These are phyloP conservation scores for Ameiurus melas DNA, from an alignment of 2,113 vertebrate genomes.

Conservation along the genomic window DNA sequence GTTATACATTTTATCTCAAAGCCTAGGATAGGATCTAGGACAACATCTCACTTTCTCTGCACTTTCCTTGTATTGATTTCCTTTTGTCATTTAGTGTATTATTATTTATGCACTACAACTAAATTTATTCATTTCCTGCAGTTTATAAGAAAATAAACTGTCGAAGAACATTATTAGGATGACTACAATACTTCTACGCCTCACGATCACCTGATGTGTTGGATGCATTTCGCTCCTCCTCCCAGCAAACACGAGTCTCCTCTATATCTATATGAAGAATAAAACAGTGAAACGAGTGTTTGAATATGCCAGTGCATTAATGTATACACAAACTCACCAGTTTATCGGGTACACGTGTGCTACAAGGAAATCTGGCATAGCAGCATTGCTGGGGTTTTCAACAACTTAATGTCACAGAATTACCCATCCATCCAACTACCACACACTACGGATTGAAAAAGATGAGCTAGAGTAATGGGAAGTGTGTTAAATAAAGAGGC, in stretches of 20 bases:
- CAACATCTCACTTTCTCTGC: neutral
- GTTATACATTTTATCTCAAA: neutral
- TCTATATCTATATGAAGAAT: conserved; percentile 8
- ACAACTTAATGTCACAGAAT: neutral
- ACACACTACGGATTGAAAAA: neutral
- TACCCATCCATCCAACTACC: neutral
- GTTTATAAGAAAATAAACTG: neutral
- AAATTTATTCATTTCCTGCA: neutral
- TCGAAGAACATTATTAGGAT: neutral
- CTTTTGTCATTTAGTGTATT: neutral
- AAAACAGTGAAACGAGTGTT: neutral
- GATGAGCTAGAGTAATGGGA: neutral
- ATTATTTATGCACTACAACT: neutral
- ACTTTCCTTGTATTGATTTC: neutral
- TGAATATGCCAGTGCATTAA: neutral
- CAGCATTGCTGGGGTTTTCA: neutral
- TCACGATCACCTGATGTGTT: conserved; percentile 37
- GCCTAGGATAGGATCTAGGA: neutral
- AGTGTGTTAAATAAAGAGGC: neutral
- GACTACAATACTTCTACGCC: neutral
- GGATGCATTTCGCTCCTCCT: conserved; percentile 26
- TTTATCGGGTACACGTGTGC: neutral
- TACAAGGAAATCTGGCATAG: neutral
- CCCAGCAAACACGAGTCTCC: conserved; percentile 40
- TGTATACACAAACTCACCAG: too few species aligned